Evolutionary conservation across 2,113 vertebrate species (phyloP).

Genomic region (Shinisaurus crocodilurus): DNA sequence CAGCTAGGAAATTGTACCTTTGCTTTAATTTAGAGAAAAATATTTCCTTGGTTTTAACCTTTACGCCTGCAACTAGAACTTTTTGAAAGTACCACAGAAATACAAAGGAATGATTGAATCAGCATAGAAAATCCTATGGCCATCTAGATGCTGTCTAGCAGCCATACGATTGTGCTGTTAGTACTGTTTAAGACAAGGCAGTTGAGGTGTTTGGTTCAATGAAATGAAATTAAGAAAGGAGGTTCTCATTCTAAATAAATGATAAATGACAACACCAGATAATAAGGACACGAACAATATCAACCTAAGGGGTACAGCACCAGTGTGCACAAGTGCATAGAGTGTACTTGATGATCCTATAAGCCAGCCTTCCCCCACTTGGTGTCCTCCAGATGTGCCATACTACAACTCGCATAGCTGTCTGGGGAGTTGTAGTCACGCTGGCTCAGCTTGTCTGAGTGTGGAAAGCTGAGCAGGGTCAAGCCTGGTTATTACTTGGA

Average conservation of each 20-base stretch:
- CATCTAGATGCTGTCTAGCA: too few species aligned
- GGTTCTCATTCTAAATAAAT: not conserved
- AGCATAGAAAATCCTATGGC: too few species aligned
- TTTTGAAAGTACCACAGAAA: not conserved
- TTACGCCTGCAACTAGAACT: conserved; percentile 1
- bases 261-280: not conserved
- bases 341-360: not conserved
- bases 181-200: not conserved
- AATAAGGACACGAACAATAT: not conserved
- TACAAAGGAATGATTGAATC: not conserved
- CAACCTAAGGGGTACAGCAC: not conserved
- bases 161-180: too few species aligned
- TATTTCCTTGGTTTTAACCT: conserved; percentile 38
- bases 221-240: not conserved
- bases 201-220: not conserved
- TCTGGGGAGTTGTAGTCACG: too few species aligned
- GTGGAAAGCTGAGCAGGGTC: too few species aligned
- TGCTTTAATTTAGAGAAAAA: conserved; percentile 42
- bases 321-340: not conserved
- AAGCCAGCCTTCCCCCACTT: not conserved
- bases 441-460: too few species aligned
- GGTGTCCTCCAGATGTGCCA: too few species aligned
- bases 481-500: too few species aligned
- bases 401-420: too few species aligned
- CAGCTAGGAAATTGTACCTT: conserved; percentile 35